Conservation (phyloP, 2,888 invertebrate species). For the Bhutanitis thaidina region DNA sequence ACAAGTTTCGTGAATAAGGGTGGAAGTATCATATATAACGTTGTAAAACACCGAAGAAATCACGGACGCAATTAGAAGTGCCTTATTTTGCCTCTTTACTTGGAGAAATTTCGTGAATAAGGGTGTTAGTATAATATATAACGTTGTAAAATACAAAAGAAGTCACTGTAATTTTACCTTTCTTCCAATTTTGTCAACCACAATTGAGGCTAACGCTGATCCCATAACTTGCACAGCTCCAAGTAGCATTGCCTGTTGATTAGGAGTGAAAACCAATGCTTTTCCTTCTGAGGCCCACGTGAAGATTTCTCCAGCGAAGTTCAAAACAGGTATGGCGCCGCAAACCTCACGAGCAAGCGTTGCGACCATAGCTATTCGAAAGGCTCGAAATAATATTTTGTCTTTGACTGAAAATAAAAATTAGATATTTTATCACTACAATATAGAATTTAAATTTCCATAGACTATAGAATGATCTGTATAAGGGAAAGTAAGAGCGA, state of each 20-base stretch:
- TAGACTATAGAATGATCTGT: too few relatives aligned
- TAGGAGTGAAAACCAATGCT: conserved; percentile 47
- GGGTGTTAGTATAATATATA: too few relatives aligned
- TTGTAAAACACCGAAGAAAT: too few relatives aligned
- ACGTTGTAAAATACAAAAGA: too few relatives aligned
- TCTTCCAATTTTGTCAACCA: conserved; percentile 60
- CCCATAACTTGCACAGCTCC: conserved; percentile 63
- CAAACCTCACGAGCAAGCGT: conserved; percentile 57
- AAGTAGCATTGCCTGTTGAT: conserved; percentile 68
- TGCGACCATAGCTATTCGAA: conserved; percentile 50
- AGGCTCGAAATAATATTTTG: conserved; percentile 55
- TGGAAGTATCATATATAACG: too few relatives aligned
- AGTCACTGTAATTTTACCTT: conserved; percentile 40
- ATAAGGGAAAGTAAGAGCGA: too few relatives aligned
- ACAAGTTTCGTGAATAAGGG: too few relatives aligned
- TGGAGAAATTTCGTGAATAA: too few relatives aligned
- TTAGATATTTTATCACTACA: too few relatives aligned
- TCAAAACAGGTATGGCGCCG: conserved; percentile 60
- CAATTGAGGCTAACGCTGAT: conserved; percentile 49
- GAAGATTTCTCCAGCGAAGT: conserved; percentile 69
- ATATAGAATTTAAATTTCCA: too few relatives aligned
- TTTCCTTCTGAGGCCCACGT: conserved; percentile 44
- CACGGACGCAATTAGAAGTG: too few relatives aligned
- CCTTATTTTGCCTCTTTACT: too few relatives aligned
- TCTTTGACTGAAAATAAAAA: conserved; percentile 47